These are phyloP conservation scores for Monopis laevigella DNA, from an alignment of 2,888 invertebrate genomes.

Conservation along the genomic window DNA sequence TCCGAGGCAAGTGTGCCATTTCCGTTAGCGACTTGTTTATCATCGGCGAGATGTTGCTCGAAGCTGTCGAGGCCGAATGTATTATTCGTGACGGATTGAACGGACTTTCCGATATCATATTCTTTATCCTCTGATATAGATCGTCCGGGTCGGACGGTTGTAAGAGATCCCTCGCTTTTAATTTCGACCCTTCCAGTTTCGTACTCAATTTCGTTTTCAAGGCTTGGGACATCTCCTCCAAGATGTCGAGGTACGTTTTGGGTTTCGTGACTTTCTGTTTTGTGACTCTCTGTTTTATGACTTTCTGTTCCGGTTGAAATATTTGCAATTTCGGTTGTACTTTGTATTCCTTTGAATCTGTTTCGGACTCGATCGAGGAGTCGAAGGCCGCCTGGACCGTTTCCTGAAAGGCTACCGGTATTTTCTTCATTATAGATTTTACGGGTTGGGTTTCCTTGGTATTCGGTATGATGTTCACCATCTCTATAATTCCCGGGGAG, in stretches of 20 bases:
- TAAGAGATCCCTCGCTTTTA: slow-evolving; percentile 41
- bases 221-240: slow-evolving; percentile 29
- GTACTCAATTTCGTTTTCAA: slow-evolving; percentile 37
- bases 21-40: slow-evolving; percentile 49
- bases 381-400: slow-evolving; percentile 48
- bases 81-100: slow-evolving; percentile 37
- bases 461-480: slow-evolving; percentile 50
- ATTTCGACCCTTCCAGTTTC: slow-evolving; percentile 44
- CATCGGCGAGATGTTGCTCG: slow-evolving; percentile 41
- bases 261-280: slow-evolving; percentile 22
- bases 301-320: neutral
- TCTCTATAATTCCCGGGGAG: slow-evolving; percentile 55
- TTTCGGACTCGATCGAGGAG: slow-evolving; percentile 29
- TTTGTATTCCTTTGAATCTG: neutral
- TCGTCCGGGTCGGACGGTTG: slow-evolving; percentile 44
- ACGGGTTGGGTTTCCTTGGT: slow-evolving; percentile 36
- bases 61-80: slow-evolving; percentile 39
- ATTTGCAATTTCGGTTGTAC: neutral
- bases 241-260: slow-evolving; percentile 25
- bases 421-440: slow-evolving; percentile 43
- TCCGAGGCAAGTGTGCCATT: slow-evolving; percentile 47
- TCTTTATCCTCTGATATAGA: slow-evolving; percentile 31
- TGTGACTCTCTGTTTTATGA: neutral
- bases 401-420: slow-evolving; percentile 51
- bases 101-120: slow-evolving; percentile 30